phyloP scores from a whole-genome alignment of 2,113 vertebrate species.

The Malurus elegans region DNA sequence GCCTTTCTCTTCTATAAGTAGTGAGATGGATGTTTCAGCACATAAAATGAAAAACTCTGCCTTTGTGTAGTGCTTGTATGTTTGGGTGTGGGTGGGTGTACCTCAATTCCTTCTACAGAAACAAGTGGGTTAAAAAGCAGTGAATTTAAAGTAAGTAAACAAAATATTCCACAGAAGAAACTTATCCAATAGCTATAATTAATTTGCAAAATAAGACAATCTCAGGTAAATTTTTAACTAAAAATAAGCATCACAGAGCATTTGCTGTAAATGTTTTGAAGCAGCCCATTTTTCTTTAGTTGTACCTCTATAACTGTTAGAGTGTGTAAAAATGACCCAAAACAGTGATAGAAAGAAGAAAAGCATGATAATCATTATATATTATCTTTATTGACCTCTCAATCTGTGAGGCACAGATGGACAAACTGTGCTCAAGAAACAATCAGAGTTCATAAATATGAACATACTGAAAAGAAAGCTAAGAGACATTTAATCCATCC shows the following conservation, averaged over 20 bases:
- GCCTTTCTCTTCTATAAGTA: background rate
- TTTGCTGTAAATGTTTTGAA: background rate
- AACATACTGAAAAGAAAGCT: background rate
- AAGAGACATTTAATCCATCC: background rate
- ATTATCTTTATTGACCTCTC: background rate
- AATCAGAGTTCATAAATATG: background rate
- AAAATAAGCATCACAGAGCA: background rate
- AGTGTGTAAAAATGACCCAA: background rate
- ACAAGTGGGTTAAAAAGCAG: background rate
- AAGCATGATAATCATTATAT: background rate
- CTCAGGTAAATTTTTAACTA: background rate
- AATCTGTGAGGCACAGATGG: background rate
- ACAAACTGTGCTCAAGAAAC: background rate
- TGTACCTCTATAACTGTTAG: background rate
- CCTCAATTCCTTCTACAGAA: background rate
- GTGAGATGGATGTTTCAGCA: slow-evolving; percentile 1
- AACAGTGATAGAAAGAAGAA: background rate
- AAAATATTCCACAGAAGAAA: background rate
- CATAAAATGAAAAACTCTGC: background rate
- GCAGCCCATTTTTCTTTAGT: background rate
- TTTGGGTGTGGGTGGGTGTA: background rate
- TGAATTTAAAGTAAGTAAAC: background rate
- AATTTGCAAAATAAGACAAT: background rate
- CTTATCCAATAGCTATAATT: background rate
- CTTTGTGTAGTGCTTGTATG: background rate